Base-by-base conservation (phyloP, 2,888 invertebrate genomes). In the Atethmia centrago region DNA sequence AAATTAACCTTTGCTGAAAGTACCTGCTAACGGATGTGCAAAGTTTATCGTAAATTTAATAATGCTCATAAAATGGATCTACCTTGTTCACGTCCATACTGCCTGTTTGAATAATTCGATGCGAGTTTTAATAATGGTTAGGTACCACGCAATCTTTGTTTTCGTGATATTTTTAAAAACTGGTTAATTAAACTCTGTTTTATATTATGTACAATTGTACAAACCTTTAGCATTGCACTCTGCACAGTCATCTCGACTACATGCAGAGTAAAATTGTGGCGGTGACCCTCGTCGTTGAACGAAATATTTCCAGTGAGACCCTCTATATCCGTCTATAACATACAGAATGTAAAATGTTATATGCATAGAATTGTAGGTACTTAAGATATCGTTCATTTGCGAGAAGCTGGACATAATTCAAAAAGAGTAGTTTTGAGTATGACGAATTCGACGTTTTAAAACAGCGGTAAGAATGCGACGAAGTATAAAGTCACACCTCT, bases 231-330 rank as follows among this genome's bases (percentile, higher is more conserved):
- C 98, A 99, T 98, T 45, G 98, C 98, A 90, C 99, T 98, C 90
- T 99, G 98, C 73, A 99, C 98, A 8, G 99, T 99, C 98, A 99
- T 98, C 94, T 99, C 98, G 67, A 99, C 98, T 77, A 99, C 98
- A 92, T 99, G 98, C 82, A 99, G 96, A 0, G 98, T 98, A 92
- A 98, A 99, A 96, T 99, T 99, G 91, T 98, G 97, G 69, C 99
- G 97, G 88, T 98, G 97, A 21, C 99, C 99, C 90, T 98, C 98
- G 87, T 99, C 98, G 92, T 98, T 98, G 94, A 99, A 99, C 68
- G 98, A 98, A 88, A 99, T 98, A 92, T 98, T 98, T 69, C 99
- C 99, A 2, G 99, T 99, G 75, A 99, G 96, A 19, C 99, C 99
- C 95, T 98, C 98, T 86, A 98, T 97, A 94, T 99, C 98, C 82